Percentiles rank a stretch among this genome's conserved stretches.
phyloP scores from a whole-genome alignment of 2,113 vertebrate species.

The Rhizomys pruinosus region DNA sequence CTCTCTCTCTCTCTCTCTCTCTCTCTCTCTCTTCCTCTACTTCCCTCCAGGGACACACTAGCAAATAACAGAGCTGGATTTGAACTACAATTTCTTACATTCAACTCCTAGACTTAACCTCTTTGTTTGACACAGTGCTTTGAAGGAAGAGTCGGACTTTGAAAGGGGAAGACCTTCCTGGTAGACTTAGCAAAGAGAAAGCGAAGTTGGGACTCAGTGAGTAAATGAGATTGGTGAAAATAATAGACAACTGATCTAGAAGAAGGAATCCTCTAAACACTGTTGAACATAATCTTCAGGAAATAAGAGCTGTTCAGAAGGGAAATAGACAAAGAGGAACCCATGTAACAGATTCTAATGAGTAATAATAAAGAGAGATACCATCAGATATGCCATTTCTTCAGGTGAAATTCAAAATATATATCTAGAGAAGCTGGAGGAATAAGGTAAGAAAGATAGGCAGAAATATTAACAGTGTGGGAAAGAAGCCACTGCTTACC shows the following conservation, averaged over 20 bases:
- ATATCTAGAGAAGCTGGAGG: neutral
- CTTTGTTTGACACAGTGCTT: neutral
- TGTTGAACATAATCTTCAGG: neutral
- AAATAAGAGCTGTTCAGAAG: neutral
- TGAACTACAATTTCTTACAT: neutral
- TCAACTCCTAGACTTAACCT: neutral
- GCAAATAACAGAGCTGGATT: neutral
- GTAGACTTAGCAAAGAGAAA: no score
- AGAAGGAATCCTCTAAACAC: no score
- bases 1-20: neutral
- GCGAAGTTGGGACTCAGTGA: no score
- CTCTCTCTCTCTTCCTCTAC: neutral
- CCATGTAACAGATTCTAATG: no score
- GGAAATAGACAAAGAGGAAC: neutral
- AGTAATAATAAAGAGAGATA: no score
- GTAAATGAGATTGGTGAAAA: no score
- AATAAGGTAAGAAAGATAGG: accelerated
- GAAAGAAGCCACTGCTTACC: neutral
- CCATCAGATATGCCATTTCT: neutral
- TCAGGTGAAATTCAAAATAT: neutral
- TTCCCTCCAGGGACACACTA: accelerated
- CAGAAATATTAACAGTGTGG: accelerated
- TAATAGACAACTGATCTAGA: no score
- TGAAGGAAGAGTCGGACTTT: neutral
- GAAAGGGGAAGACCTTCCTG: no score